Percentiles rank a stretch among this genome's conserved stretches.
phyloP scores from a whole-genome alignment of 2,888 invertebrate genomes.

The Xanthia togata region DNA sequence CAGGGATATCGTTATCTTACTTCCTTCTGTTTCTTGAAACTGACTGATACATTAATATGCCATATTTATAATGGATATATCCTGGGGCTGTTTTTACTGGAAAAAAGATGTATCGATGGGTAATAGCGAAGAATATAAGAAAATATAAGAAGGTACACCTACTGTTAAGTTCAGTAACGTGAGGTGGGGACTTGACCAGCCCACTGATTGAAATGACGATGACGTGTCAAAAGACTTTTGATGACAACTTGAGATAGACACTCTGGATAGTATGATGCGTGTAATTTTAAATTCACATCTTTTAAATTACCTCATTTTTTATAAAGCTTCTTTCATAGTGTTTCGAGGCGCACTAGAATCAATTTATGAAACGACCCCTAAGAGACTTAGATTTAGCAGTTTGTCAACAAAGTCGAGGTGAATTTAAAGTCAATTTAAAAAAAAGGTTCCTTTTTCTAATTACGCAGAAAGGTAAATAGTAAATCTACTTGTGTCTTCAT shows the following conservation, averaged over 20 bases:
- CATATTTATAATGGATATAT: neutral
- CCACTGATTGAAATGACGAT: too few relatives aligned
- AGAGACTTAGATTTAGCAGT: neutral
- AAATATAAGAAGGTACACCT: neutral
- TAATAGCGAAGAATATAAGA: neutral
- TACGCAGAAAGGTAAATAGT: neutral
- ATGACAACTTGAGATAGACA: too few relatives aligned
- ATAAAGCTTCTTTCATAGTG: neutral
- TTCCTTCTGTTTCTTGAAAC: neutral
- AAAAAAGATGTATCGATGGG: neutral
- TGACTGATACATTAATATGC: neutral
- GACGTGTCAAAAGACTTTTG: neutral
- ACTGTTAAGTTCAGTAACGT: neutral
- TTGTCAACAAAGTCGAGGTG: neutral
- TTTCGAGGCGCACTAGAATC: neutral
- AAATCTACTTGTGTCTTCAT: constrained; percentile 24
- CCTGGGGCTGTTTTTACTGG: constrained; percentile 10
- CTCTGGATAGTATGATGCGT: neutral
- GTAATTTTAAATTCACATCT: neutral
- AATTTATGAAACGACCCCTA: neutral
- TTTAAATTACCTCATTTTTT: neutral
- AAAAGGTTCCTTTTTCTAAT: constrained; percentile 17
- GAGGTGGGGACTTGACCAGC: neutral
- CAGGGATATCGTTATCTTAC: constrained; percentile 6
- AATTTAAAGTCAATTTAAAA: constrained; percentile 11